Base-by-base conservation (phyloP, 2,113 vertebrate species). In the Pipa parva region DNA sequence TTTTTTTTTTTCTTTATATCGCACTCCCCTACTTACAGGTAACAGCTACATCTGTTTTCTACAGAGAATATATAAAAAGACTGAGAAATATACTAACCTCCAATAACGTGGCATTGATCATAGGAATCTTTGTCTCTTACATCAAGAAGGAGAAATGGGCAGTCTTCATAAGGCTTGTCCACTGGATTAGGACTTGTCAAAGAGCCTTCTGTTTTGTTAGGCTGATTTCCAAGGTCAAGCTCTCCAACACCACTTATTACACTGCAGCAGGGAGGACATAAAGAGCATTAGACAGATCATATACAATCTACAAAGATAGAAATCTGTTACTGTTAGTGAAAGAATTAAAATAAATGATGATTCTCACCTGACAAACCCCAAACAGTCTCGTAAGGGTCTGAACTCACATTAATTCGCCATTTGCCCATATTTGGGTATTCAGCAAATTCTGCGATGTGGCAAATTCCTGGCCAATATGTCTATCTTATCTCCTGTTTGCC, bases 241-340 rank as follows among this genome's bases (percentile, higher is more conserved):
- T 99, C 97, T 2, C 95, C 97, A 0, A 98, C 84, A 0, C 97
- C 95, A 0, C 90, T 95, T 72, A 99, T 96, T 27, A 99, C 89
- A 2, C 95, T 98, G 67, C 1, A 2, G 39, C n/a, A n/a, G 17
- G 39, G 17, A 42, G 12, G 39, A 42, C 17, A 42, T 42, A 12
- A n/a, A 42, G 6, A 15, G n/a, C n/a, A 18, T 42, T 42, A 42
- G n/a, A n/a, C n/a, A n/a, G n/a, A 33, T 22, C 8, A 31, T 17
- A 31, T 3, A 20, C 27, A 56, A 29, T 18, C 18, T 3, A 36
- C 8, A 36, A 36, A 36, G 7, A 36, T 7, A 36, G 13, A 36
- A 6, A 36, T 36, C 8, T 7, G 33, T 36, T 7, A 6, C 33
- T 36, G 33, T 36, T 6, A 7, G 33, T 36, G 33, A n/a, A n/a